Evolutionary conservation across 1,140 invertebrate genomes (phyloP), one percentile per base, ranked within the genome.

Genomic region (Aradophagus sp.): DNA sequence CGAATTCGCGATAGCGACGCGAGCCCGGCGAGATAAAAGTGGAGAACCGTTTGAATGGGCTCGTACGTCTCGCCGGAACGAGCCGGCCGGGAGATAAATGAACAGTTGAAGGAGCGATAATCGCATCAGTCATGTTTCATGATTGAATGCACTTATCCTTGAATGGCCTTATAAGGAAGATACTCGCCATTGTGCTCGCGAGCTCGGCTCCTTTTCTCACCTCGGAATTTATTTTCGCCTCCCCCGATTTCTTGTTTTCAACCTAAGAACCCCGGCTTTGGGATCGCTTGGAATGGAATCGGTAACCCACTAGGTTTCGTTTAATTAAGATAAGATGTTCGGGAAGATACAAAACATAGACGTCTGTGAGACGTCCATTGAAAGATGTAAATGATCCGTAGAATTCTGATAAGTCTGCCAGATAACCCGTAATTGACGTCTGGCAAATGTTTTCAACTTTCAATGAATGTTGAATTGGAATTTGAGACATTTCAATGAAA

Each of bases 71-170:
- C 48, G 45, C 34, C 32, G 44, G 10, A 66, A 48, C 32, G 61
- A 23, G 17, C 50, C 32, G 16, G 41, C 32, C 19, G 29, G 45
- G 27, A 68, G 65, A 68, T 68, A 68, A 68, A 68, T 61, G 65
- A 55, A 68, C 65, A 41, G 65, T n/a, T 55, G 65, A 68, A 68
- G 65, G 48, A 68, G 48, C 48, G 55, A 68, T 68, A 68, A 61
- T 68, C 55, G 65, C 65, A 47, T 68, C 65, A 68, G 55, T 68
- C 65, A 55, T 61, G 65, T 68, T 68, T 48, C 35, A 48, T 61
- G 48, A 68, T 68, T 68, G 55, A 68, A 61, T 23, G 56, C 65
- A 31, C 47, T 61, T 61, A 55, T 68, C 65, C 55, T 68, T 61
- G 41, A 68, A 55, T 48, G 42, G 48, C 48, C 65, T 61, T 48